These are phyloP conservation scores for Paracanthobrama guichenoti DNA, from an alignment of 2,113 vertebrate species.

Conservation along the genomic window DNA sequence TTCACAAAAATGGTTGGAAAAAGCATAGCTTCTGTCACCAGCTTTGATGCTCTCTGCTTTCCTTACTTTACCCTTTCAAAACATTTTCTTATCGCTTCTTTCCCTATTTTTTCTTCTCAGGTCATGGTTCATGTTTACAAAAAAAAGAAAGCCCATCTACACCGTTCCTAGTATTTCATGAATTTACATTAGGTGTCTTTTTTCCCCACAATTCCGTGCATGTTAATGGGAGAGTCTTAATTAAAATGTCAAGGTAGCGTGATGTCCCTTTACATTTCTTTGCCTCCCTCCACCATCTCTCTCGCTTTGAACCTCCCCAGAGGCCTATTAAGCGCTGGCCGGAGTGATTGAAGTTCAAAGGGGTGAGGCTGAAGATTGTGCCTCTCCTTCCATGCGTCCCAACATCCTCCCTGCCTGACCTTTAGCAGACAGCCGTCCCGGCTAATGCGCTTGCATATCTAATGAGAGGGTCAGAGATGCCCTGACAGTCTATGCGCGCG, in stretches of 20 bases:
- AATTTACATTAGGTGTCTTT: constrained; percentile 65
- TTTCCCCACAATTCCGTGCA: constrained; percentile 67
- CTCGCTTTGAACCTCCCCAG: constrained; percentile 77
- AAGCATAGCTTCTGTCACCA: neutral
- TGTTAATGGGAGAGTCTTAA: constrained; percentile 80
- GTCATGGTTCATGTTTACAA: constrained; percentile 32
- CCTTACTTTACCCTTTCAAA: neutral
- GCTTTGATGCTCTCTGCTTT: neutral
- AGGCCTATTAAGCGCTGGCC: constrained; percentile 79
- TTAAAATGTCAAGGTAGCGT: constrained; percentile 84
- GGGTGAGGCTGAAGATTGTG: constrained; percentile 77
- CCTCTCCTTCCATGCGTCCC: constrained; percentile 63
- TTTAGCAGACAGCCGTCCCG: constrained; percentile 77
- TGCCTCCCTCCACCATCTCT: constrained; percentile 58
- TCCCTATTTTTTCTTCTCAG: neutral
- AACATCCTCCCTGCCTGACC: constrained; percentile 78
- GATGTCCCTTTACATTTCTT: constrained; percentile 76
- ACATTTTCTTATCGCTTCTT: neutral
- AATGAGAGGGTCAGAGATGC: constrained; percentile 73
- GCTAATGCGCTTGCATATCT: constrained; percentile 80
- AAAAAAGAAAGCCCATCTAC: constrained; percentile 24
- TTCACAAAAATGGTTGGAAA: neutral
- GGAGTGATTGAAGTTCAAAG: constrained; percentile 83
- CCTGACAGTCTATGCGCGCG: constrained; percentile 71
- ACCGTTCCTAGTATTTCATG: constrained; percentile 61